Percentiles rank a stretch among this genome's conserved stretches.
Conservation (phyloP, 2,113 vertebrate species). For the Chionomys nivalis region DNA sequence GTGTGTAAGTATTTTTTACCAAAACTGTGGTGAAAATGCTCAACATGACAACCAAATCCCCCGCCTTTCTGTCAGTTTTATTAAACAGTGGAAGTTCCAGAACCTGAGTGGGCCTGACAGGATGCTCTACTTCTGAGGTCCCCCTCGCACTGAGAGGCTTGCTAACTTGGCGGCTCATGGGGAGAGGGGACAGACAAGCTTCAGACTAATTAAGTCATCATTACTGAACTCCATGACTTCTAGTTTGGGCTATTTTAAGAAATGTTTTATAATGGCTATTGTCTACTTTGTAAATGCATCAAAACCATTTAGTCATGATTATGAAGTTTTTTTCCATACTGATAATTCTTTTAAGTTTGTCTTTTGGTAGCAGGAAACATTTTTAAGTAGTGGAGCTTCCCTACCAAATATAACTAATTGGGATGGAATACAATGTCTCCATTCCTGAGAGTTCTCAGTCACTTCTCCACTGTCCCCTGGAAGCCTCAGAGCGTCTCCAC, state of each 20-base stretch:
- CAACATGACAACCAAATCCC: not conserved
- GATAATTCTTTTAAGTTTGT: not conserved
- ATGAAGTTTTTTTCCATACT: not conserved
- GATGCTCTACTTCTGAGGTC: not conserved
- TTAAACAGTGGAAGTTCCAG: not conserved
- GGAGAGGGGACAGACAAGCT: not conserved
- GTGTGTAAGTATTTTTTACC: not conserved
- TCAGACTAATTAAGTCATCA: not conserved
- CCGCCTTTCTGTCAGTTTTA: not conserved
- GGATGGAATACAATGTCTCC: not conserved
- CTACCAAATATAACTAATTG: not conserved
- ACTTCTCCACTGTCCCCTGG: not conserved
- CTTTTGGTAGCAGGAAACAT: not conserved
- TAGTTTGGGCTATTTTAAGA: conserved; percentile 13
- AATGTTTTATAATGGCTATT: not conserved
- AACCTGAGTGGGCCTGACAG: not conserved
- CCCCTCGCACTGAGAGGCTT: not conserved
- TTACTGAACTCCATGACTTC: not conserved
- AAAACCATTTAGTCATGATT: not conserved
- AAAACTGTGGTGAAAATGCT: not conserved
- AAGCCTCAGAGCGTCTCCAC: not conserved
- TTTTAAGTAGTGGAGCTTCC: conserved; percentile 9
- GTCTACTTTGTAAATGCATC: not conserved
- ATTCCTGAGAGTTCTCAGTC: not conserved
- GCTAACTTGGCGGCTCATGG: not conserved